Base-by-base conservation (phyloP, 2,888 invertebrate species). In the Drosophila lutescens region DNA sequence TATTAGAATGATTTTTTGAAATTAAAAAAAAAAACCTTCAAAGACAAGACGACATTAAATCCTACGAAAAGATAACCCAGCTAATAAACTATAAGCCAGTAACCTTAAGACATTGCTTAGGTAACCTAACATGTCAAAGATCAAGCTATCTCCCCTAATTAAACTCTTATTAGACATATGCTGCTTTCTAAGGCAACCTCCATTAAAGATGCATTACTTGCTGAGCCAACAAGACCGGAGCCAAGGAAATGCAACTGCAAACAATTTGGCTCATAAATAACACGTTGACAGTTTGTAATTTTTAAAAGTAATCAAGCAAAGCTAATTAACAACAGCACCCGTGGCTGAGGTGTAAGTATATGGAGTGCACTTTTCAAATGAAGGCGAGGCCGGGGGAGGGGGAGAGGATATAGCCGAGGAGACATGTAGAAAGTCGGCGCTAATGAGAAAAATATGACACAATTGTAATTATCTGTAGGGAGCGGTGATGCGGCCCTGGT, bases 371-470 rank as follows among this genome's bases (percentile, higher is more conserved):
- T 56, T 68, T 84, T 67, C 63, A 58, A 68, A 80, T 60, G 41
- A 38, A 38, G 74, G 51, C 62, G 61, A n/a, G 38, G 15, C 41
- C 13, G 23, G 6, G 12, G 36, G 23, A 36, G 53, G 26, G 6
- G 20, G 4, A 20, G 10, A 4, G 57, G n/a, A 59, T 41, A 32
- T 15, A 26, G 36, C 17, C 17, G 62, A 61, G 20, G 57, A 59
- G 56, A 44, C 74, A 53, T 68, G 60, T 76, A 65, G 89, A 86
- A 83, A 84, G 81, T 77, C 87, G 36, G 73, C 86, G 77, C 86
- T 89, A 86, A 86, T 86, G 85, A 86, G 85, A 88, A 89, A 86
- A 86, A 89, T 86, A 89, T 86, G 85, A 86, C 85, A 86, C 78
- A 89, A 89, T 89, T 85, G 88, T 85, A 85, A 89, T 85, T 85